Evolutionary conservation across 1,140 invertebrate species (phyloP), one percentile per base, ranked within the genome.

Genomic region (Nasonia giraulti): DNA sequence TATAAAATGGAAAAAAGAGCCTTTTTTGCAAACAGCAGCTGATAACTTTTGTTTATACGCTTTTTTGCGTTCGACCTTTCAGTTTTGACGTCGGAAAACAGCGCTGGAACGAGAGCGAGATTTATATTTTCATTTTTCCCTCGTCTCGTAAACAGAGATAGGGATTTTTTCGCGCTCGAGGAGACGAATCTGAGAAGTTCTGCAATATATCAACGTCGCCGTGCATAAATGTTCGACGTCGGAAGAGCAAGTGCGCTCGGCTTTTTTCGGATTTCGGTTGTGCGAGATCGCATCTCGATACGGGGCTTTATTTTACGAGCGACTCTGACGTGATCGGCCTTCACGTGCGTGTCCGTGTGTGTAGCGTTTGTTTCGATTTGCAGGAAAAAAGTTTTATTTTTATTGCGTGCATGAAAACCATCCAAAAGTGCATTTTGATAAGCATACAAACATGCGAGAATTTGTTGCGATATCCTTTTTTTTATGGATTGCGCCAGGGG

Each of bases 251-350:
- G 17, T 74, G 23, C 14, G 27, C 27, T 3, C 33, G 23, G 23
- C 71, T 31, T 74, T 74, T 74, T 37, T 74, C 68, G 68, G 17
- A 33, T 74, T 74, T 37, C 33, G 23, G 2, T 37, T 12, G 71
- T 10, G 10, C 71, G 11, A 12, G 33, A 37, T 74, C 31, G 71
- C 33, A 37, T 37, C 27, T 31, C 71, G 71, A 33, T 74, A 74
- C 31, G 71, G 27, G 23, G 33, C 23, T 74, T 74, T 74, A 33
- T 74, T 74, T 74, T 37, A 74, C 71, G 71, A 74, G 11, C 23
- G 14, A 74, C 23, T 31, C 12, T 71, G 69, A 37, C 31, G 31
- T 23, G 31, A 27, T 74, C 71, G 71, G 31, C 27, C 31, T 74
- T 37, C 71, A 14, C 31, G 14, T 37, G 7, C 47, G 47, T 11